Evolutionary conservation across 1,140 invertebrate species (phyloP).

Genomic region (Bombus confusus): DNA sequence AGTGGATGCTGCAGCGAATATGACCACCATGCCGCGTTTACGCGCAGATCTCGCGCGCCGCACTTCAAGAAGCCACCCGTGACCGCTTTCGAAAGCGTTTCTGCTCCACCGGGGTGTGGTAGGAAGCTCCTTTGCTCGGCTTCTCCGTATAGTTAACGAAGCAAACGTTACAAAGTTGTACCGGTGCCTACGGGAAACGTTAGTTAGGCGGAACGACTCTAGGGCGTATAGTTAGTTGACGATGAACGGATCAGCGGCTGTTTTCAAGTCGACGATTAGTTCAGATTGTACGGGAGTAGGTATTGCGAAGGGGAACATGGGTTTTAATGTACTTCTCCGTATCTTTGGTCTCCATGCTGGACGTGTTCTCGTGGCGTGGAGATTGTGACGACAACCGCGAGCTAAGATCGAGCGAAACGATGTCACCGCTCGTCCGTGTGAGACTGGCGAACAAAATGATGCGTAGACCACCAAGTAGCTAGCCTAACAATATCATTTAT

Average conservation of each 20-base stretch:
- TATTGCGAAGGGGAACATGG: not conserved
- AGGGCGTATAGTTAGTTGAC: not conserved
- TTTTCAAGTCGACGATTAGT: not conserved
- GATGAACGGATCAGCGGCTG: not conserved
- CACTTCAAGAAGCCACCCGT: not conserved
- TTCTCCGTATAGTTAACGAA: not conserved
- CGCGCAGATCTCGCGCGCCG: not conserved
- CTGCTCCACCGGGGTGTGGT: constrained; percentile 6
- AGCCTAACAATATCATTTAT: constrained; percentile 81
- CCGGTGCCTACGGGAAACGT: not conserved
- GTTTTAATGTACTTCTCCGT: constrained; percentile 50
- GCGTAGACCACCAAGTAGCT: constrained; percentile 61
- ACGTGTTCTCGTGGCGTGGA: not conserved
- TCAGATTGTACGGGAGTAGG: not conserved
- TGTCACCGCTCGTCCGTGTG: constrained; percentile 51
- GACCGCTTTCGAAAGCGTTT: constrained; percentile 36
- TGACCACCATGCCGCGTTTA: not conserved
- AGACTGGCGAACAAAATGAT: constrained; percentile 68
- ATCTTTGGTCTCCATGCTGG: constrained; percentile 44
- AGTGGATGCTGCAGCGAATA: constrained; percentile 1
- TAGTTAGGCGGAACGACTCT: constrained; percentile 12
- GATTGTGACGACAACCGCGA: not conserved
- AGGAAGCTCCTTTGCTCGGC: not conserved
- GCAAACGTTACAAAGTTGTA: constrained; percentile 12
- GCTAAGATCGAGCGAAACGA: constrained; percentile 37